Evolutionary conservation across 1,140 invertebrate genomes (phyloP).

Genomic region (Phenacoccus solenopsis): DNA sequence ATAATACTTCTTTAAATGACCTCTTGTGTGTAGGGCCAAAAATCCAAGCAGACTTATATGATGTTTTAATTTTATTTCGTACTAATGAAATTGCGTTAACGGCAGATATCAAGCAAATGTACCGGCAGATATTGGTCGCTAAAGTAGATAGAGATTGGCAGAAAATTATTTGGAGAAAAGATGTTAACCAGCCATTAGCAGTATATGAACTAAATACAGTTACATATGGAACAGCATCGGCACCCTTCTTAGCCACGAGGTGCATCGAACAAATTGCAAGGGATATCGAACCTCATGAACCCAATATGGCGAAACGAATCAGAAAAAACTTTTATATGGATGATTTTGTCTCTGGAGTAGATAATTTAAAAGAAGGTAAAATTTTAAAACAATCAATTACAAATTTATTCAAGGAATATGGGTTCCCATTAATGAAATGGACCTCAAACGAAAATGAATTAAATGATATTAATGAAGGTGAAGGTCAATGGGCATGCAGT

Average conservation of each 20-base stretch:
- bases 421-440: neutral
- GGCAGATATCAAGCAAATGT: neutral
- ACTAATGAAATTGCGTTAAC: neutral
- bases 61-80: neutral
- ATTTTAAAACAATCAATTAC: no score
- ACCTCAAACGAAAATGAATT: neutral
- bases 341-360: neutral
- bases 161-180: neutral
- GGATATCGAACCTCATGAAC: neutral
- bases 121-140: neutral
- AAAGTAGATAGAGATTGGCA: neutral
- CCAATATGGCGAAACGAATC: neutral
- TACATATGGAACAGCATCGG: neutral
- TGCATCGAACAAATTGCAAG: neutral
- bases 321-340: neutral
- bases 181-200: neutral
- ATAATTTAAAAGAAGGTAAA: neutral
- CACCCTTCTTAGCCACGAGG: neutral
- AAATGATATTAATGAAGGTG: neutral
- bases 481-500: neutral
- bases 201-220: slow-evolving; percentile 16
- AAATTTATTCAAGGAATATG: no score
- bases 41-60: neutral
- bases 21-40: neutral
- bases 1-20: neutral